Base-by-base conservation (phyloP, 2,113 vertebrate genomes). In the Orycteropus afer region DNA sequence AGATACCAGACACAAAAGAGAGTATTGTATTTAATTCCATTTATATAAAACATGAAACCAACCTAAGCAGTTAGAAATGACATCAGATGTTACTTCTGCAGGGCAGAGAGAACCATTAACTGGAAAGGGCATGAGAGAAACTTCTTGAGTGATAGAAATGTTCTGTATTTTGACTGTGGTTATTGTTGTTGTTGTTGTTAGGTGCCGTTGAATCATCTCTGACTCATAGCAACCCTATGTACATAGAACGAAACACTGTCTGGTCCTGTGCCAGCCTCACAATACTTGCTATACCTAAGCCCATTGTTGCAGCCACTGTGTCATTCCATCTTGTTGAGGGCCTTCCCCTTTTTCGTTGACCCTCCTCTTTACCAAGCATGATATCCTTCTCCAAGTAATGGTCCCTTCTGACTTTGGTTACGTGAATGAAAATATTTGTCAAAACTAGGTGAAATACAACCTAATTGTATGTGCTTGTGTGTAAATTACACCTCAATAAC, bases 31-130 rank as follows among this genome's bases (percentile, higher is more conserved):
- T 67, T 59, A 74, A 15, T 37, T 73, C 18, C 55, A 57, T 8
- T 29, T 53, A 40, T 15, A n/a, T n/a, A n/a, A n/a, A n/a, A n/a
- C n/a, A n/a, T 6, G 37, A 92, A 59, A n/a, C 7, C 3, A 20
- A 63, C 4, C 23, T 27, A 80, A 84, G 9, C 9, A 12, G 17
- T 53, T 55, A 85, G 80, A 59, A 78, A 67, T 78, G 65, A n/a
- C 1, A 17, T 7, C 10, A 32, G 1, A 8, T 34, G 3, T 65
- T 23, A 29, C 11, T 8, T 42, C 23, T 63, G 12, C 7, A 47
- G 42, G 5, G n/a, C 15, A 40, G 2, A 10, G 37, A 47, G 18
- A 7, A 42, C 6, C 27, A 6, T 0, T 3, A 2, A 14, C 4
- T 10, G 6, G 65, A 1, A 74, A 87, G 34, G 23, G 40, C 25